Base-by-base conservation (phyloP, 2,113 vertebrate species). In the Phoenicopterus ruber region DNA sequence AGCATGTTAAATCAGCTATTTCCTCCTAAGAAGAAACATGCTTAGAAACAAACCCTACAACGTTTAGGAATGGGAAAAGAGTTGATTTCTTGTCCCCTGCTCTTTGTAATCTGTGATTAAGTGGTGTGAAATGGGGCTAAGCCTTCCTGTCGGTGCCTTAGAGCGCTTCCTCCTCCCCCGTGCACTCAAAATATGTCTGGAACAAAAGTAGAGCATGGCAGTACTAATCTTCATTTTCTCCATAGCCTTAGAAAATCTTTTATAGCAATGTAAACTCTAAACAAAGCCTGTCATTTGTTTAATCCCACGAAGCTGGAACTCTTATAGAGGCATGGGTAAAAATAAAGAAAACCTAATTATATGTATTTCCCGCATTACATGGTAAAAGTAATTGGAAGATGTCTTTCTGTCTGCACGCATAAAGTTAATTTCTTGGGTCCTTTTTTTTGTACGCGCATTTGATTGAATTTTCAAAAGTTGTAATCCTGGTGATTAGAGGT, bases 71-170 rank as follows among this genome's bases (percentile, higher is more conserved):
- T 2, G 40, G 86, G 54, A 14, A 73, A 70, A 50, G 57, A 58
- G 50, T 58, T 80, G 86, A 54, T 93, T 95, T 95, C 47, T 81
- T 28, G 82, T 88, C 94, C 76, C 93, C 79, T 91, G 94, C 80
- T 88, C 71, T 90, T 97, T 82, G 91, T 87, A 96, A 94, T 66
- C 76, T 94, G 42, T 88, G 94, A 95, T 96, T 91, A 94, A 96
- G n/a, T 54, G 50, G 86, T 96, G 67, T 95, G 95, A 97, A 94
- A 79, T 95, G 89, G 93, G 86, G 44, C 81, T 92, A 92, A 97
- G 80, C 76, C 55, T 49, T 88, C 92, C 47, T 94, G 79, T 63
- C 18, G 8, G 55, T 95, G 91, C 76, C 52, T 93, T 26, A 1
- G 32, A 96, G 85, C 36, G 1, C 77, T 70, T 86, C 73, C 54